Percentiles rank a stretch among this genome's conserved stretches.
Evolutionary conservation across 1,140 invertebrate genomes (phyloP).

Genomic region (Drosophila albomicans): DNA sequence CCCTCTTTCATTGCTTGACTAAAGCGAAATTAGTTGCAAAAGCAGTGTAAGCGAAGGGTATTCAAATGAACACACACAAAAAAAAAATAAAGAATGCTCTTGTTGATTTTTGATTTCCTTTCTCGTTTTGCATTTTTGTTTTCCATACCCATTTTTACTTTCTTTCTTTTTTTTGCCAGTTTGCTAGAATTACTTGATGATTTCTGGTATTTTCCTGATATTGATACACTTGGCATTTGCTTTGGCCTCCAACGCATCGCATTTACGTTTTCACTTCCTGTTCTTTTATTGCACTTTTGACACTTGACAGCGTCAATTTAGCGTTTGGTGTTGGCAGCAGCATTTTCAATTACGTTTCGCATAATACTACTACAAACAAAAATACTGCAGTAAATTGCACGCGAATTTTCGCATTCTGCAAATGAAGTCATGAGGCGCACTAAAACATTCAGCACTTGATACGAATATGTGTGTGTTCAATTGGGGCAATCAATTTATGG

Average conservation of each 20-base stretch:
- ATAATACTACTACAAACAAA: no score
- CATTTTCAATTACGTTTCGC: conserved; percentile 66
- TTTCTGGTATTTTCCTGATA: conserved; percentile 53
- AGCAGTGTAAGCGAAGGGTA: neutral
- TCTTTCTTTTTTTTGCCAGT: conserved; percentile 20
- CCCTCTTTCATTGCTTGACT: no score
- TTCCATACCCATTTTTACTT: conserved; percentile 21
- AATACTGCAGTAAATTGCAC: conserved; percentile 10
- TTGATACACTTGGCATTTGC: conserved; percentile 25
- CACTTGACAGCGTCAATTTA: conserved; percentile 73
- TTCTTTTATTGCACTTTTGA: conserved; percentile 55
- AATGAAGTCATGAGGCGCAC: conserved; percentile 2
- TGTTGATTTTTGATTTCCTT: neutral
- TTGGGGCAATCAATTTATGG: conserved; percentile 17
- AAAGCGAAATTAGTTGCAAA: neutral
- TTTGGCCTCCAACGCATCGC: neutral
- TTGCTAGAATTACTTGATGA: conserved; percentile 58
- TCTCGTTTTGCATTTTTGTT: conserved; percentile 49
- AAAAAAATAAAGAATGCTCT: neutral
- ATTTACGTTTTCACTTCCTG: conserved; percentile 18
- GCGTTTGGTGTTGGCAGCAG: conserved; percentile 45
- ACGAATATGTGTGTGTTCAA: neutral
- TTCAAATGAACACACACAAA: neutral
- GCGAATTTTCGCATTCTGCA: conserved; percentile 5
- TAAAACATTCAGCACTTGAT: neutral